These are phyloP conservation scores for Nibea coibor DNA, from an alignment of 2,113 vertebrate species.

Conservation along the genomic window DNA sequence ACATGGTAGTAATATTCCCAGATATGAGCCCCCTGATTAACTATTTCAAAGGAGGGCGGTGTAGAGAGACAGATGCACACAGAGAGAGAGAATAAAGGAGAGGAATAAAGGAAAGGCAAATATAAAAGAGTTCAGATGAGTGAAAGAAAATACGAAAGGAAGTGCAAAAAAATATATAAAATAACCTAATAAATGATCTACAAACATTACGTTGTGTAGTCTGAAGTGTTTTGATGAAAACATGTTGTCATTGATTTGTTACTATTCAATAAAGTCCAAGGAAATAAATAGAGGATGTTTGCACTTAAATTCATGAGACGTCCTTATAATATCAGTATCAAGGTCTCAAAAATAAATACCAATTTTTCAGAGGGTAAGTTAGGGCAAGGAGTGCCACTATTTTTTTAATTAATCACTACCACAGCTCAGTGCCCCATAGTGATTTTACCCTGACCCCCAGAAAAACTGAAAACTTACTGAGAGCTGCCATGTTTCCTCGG, in stretches of 20 bases:
- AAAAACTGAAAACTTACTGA: neutral
- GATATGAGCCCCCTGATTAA: slow-evolving; percentile 57
- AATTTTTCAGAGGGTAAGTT: neutral
- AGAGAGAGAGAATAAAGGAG: neutral
- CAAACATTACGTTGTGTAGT: neutral
- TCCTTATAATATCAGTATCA: neutral
- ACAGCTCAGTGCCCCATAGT: neutral
- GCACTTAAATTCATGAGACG: neutral
- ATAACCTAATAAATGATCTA: neutral
- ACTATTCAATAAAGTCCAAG: neutral
- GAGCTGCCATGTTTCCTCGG: neutral
- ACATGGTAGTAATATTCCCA: slow-evolving; percentile 63
- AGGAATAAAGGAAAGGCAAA: neutral
- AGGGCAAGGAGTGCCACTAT: neutral
- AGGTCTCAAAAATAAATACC: neutral
- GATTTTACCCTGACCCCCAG: neutral
- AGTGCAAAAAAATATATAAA: neutral
- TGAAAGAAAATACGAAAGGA: neutral
- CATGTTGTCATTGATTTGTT: neutral
- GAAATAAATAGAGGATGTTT: neutral
- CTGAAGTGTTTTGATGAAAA: neutral
- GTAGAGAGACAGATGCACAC: neutral
- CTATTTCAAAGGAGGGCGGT: slow-evolving; percentile 37
- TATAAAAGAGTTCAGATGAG: neutral
- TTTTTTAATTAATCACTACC: neutral